Evolutionary conservation across 2,888 invertebrate genomes (phyloP).

Genomic region (Latrodectus elegans): DNA sequence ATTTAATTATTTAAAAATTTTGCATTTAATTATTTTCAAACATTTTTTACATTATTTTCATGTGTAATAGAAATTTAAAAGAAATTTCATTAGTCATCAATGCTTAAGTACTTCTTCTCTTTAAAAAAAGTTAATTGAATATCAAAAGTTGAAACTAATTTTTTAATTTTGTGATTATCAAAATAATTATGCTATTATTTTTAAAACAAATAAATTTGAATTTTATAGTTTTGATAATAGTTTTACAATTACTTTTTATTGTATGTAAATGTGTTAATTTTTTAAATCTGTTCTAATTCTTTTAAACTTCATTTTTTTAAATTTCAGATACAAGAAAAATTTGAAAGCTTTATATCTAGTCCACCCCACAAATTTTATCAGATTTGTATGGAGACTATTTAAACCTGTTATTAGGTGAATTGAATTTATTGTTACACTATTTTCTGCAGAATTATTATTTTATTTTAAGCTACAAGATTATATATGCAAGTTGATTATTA

Average conservation of each 20-base stretch:
- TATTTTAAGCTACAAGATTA: background rate
- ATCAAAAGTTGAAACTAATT: no score
- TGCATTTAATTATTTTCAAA: background rate
- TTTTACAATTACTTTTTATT: background rate
- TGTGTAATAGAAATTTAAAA: background rate
- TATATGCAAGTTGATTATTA: background rate
- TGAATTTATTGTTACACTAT: no score
- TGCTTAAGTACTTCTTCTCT: no score
- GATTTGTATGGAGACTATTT: conserved; percentile 95
- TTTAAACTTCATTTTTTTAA: conserved; percentile 1
- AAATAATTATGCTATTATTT: no score
- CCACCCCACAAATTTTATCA: conserved; percentile 97
- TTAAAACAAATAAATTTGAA: no score
- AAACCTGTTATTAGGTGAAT: conserved; percentile 89
- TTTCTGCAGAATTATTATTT: no score
- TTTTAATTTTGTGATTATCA: no score
- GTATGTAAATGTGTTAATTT: background rate
- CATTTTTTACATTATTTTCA: background rate
- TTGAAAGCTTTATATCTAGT: conserved; percentile 97
- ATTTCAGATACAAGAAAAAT: conserved; percentile 92
- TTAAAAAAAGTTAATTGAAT: no score
- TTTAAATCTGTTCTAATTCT: background rate
- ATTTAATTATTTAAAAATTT: no score
- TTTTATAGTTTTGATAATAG: background rate
- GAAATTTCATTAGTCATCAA: background rate